Evolutionary conservation across 2,888 invertebrate species (phyloP), one percentile per base, ranked within the genome.

Genomic region (Anagyrus pseudococci): DNA sequence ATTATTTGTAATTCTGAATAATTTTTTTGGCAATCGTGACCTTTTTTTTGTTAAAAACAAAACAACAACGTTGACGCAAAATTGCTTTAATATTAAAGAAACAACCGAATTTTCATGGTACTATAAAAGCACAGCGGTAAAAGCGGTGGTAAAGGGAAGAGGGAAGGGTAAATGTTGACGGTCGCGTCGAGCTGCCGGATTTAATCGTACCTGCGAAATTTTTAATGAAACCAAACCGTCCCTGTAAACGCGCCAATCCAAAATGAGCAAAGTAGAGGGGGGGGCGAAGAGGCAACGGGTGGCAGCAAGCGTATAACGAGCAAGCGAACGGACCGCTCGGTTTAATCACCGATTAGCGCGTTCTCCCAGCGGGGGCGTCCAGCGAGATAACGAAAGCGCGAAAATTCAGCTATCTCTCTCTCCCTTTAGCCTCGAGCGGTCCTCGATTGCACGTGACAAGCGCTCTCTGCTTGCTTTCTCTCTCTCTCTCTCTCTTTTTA

Each of bases 341-440:
- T 47, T 40, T 52, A 17, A 41, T 52, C 52, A 52, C 40, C 40
- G 52, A 52, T 52, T 52, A 41, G 40, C 41, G 2, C 52, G 17
- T 53, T 43, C 43, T 53, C 43, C 25, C 41, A 52, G 22, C 20
- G 23, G 19, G 46, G 23, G 23, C 17, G 25, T 37, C 19, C n/a
- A 23, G 15, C 17, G 2, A n/a, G 25, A 25, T 19, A 53, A 19
- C 37, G 6, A 15, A 29, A 29, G 29, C 4, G 29, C 4, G 29
- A 29, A 29, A 29, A 29, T 10, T 10, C 33, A 37, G 33, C 13
- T 37, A 37, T 15, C 33, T 37, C 15, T 37, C n/a, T n/a, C n/a
- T n/a, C n/a, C n/a, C n/a, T n/a, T n/a, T n/a, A n/a, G n/a, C n/a
- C 13, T 15, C 33, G 33, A 37, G 33, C 33, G 33, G 15, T 10